Conservation (phyloP, 2,888 invertebrate genomes). For the Morpho deidamia region DNA sequence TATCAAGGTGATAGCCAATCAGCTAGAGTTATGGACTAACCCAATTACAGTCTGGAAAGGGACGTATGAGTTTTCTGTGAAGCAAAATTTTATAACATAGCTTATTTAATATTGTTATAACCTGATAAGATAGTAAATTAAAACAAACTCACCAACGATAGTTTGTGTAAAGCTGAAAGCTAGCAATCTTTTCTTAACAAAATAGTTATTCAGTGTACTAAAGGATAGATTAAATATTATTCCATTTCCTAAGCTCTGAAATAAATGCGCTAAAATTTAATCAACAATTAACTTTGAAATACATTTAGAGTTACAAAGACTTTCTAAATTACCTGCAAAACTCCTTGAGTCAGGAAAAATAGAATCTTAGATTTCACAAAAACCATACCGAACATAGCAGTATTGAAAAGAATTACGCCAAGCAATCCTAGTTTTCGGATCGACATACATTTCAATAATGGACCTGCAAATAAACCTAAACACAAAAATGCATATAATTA, state of each 20-base stretch:
- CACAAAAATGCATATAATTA: too few relatives aligned
- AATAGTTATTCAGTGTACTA: slow-evolving; percentile 47
- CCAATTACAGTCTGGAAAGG: too few relatives aligned
- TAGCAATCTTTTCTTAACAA: slow-evolving; percentile 44
- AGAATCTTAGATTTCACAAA: slow-evolving; percentile 36
- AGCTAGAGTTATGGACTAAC: too few relatives aligned
- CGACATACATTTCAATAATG: slow-evolving; percentile 41
- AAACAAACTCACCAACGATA: neutral
- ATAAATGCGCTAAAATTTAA: slow-evolving; percentile 13
- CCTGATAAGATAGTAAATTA: neutral
- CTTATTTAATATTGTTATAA: neutral
- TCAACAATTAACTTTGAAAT: too few relatives aligned
- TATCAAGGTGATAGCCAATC: too few relatives aligned
- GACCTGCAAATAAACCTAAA: too few relatives aligned
- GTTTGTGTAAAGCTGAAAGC: slow-evolving; percentile 35
- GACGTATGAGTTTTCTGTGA: too few relatives aligned
- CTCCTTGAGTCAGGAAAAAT: slow-evolving; percentile 44
- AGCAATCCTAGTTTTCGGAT: slow-evolving; percentile 36
- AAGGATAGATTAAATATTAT: slow-evolving; percentile 39
- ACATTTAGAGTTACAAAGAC: neutral
- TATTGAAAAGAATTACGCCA: slow-evolving; percentile 33
- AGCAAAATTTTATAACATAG: too few relatives aligned
- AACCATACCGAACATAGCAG: slow-evolving; percentile 35
- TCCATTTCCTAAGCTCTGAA: slow-evolving; percentile 44
- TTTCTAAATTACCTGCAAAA: slow-evolving; percentile 40